Conservation (phyloP, 2,888 invertebrate species). For the Argyresthia albistria region DNA sequence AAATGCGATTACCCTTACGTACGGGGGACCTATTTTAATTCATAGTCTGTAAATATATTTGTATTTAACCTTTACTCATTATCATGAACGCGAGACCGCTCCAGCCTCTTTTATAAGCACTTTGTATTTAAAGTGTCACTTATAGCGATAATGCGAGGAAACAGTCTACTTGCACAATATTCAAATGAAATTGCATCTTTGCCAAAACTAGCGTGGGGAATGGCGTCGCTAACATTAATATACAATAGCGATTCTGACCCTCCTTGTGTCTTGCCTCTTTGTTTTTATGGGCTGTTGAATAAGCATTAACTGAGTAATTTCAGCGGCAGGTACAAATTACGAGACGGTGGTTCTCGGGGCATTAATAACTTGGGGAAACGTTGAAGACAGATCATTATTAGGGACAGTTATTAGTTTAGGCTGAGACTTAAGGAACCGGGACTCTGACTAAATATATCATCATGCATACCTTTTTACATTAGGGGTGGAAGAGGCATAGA, state of each 20-base stretch:
- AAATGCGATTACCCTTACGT: too few species aligned
- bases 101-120: conserved; percentile 48
- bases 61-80: neutral
- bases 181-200: conserved; percentile 73
- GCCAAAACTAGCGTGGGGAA: conserved; percentile 66
- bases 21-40: neutral
- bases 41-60: neutral
- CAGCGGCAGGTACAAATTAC: conserved; percentile 42
- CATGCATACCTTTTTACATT: too few species aligned
- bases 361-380: too few species aligned
- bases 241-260: conserved; percentile 63
- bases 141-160: conserved; percentile 50
- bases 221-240: conserved; percentile 65
- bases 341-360: conserved; percentile 2
- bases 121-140: conserved; percentile 61
- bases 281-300: conserved; percentile 66
- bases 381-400: too few species aligned
- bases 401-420: too few species aligned
- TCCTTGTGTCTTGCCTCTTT: conserved; percentile 49
- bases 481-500: too few species aligned
- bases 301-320: conserved; percentile 57
- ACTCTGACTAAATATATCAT: too few species aligned
- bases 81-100: neutral
- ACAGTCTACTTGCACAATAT: conserved; percentile 66
- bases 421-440: too few species aligned